A percentile compares a stretch with the other conserved stretches of the same genome.
Evolutionary conservation across 2,888 invertebrate genomes (phyloP).

Genomic region (Lycia hirtaria): DNA sequence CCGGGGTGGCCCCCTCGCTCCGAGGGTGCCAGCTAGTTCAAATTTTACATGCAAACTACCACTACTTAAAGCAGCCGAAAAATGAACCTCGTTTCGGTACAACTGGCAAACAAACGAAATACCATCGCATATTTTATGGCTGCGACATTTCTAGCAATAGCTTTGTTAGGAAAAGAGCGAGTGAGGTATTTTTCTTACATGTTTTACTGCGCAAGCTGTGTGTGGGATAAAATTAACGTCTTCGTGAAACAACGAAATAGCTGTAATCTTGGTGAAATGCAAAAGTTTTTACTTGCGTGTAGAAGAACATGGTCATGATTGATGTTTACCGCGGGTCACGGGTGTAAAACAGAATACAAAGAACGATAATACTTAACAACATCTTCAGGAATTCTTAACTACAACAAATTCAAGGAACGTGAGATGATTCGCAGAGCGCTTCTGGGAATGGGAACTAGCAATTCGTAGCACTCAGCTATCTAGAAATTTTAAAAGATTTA

Average conservation of each 20-base stretch:
- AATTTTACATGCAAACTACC: conserved; percentile 65
- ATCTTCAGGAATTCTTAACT: conserved; percentile 45
- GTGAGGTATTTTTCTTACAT: conserved; percentile 42
- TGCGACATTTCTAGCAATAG: conserved; percentile 38
- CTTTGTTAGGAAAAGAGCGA: conserved; percentile 39
- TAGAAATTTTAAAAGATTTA: conserved; percentile 53
- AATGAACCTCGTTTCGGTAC: conserved; percentile 37
- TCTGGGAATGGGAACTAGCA: too few relatives aligned
- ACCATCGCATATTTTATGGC: conserved; percentile 39
- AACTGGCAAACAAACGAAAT: conserved; percentile 35
- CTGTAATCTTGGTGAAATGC: neutral
- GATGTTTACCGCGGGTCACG: conserved; percentile 10
- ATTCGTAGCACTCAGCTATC: conserved; percentile 43
- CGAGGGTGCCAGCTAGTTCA: conserved; percentile 66
- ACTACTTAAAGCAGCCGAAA: conserved; percentile 39
- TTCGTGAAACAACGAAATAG: conserved; percentile 3
- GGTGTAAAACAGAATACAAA: conserved; percentile 21
- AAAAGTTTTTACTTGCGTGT: neutral
- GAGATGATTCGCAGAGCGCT: conserved; percentile 47
- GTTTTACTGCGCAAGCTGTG: conserved; percentile 22
- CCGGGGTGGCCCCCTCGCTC: conserved; percentile 63
- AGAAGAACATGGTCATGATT: conserved; percentile 11
- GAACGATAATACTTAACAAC: conserved; percentile 28
- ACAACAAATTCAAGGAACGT: conserved; percentile 42
- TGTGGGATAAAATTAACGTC: conserved; percentile 6